Base-by-base conservation (phyloP, 2,113 vertebrate genomes). In the Aix galericulata region DNA sequence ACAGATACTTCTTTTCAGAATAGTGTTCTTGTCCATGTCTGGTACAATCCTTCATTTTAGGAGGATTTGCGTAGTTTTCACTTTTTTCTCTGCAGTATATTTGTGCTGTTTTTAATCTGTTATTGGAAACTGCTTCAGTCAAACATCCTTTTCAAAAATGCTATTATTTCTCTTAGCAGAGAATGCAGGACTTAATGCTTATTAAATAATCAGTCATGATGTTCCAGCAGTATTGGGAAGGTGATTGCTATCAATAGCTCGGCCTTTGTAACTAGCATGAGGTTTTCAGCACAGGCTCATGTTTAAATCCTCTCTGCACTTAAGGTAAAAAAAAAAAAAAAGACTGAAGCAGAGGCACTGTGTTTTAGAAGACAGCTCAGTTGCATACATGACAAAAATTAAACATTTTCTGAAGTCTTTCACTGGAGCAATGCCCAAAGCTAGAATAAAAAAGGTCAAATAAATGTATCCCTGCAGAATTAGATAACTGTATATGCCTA, bases 1-100 rank as follows among this genome's bases (percentile, higher is more conserved):
- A 67, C 32, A 74, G 26, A 77, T 74, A 71, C 32, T 77, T 91
- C 3, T 46, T 90, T 78, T 90, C 64, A 69, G 52, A 55, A 88
- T 83, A 64, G 56, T 68, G 4, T 82, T 85, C 34, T 88, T 73
- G 48, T 68, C 32, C 5, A 4, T 4, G 3, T 53, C 64, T 74
- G 17, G 73, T 59, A 59, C 7, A 63, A 21, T 60, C 12, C 32
- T 71, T 86, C 67, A 78, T 90, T 93, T 94, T 76, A 52, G 53
- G 48, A 83, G 56, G 7, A 3, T 4, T 25, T 20, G 16, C 0
- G 0, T 44, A 7, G 52, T 86, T 80, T 74, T 86, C 31, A 73
- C 13, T n/a, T 27, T 78, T 59, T 80, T 25, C 6, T 84, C 67
- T 52, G 13, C 32, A 5, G 34, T 36, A 3, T 66, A 34, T 63